Conservation (phyloP, 2,113 vertebrate species). For the Nanger granti region DNA sequence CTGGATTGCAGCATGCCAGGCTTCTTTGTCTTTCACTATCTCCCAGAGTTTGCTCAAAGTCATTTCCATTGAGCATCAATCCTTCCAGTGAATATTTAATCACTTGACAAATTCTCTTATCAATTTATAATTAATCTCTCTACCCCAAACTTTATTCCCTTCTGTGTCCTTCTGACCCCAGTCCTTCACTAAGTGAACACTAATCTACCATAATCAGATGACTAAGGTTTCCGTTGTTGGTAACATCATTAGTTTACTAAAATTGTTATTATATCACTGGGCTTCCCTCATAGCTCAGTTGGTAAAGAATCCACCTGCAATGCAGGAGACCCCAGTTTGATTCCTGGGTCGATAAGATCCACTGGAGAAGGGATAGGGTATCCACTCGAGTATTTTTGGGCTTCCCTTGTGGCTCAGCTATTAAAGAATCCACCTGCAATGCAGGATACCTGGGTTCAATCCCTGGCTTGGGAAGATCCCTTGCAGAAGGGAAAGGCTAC, state of each 20-base stretch:
- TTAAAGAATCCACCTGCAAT: neutral
- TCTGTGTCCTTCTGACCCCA: neutral
- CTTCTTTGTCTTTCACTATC: neutral
- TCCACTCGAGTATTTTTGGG: neutral
- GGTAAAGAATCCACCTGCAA: neutral
- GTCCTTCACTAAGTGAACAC: neutral
- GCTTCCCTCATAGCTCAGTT: neutral
- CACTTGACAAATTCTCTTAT: neutral
- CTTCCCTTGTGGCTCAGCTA: neutral
- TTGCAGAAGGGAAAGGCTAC: neutral
- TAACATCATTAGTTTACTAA: neutral
- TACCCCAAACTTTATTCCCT: neutral
- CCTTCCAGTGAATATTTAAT: neutral
- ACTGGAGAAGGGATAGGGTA: neutral
- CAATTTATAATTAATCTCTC: neutral
- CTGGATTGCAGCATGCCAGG: neutral
- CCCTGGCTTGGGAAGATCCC: neutral
- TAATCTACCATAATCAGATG: neutral
- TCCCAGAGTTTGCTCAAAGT: neutral
- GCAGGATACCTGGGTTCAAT: accelerated
- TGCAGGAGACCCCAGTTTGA: neutral
- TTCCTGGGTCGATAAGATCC: accelerated
- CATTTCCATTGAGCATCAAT: neutral
- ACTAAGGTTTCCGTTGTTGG: neutral
- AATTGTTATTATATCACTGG: neutral